Evolutionary conservation across 2,113 vertebrate species (phyloP), one percentile per base, ranked within the genome.

Genomic region (Perccottus glenii): DNA sequence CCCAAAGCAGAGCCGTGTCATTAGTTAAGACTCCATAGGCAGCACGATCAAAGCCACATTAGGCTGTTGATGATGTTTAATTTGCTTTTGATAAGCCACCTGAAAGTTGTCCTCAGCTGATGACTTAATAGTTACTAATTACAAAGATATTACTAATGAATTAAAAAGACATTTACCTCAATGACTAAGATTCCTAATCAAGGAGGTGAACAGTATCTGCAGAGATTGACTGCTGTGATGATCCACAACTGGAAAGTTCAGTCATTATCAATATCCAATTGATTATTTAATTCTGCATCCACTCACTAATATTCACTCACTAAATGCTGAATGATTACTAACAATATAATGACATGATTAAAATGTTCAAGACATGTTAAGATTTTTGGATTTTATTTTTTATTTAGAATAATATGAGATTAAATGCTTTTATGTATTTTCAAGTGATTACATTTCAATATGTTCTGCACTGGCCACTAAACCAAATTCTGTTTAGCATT

Each of bases 61-160:
- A 89, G 67, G 64, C 71, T 81, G 73, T 79, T 87, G 85, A 88
- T 87, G 83, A 87, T 76, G 77, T 76, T 84, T 91, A 87, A 91
- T 90, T 82, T 81, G 76, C 82, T 83, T 90, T 90, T 91, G 82
- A 91, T 88, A 66, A 80, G 81, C 85, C 75, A 81, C 68, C 71
- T 88, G 81, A 71, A 78, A 78, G 75, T 84, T 80, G 74, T 80
- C 65, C 76, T 64, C 64, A 3, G 57, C 73, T 38, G 49, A 75
- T 80, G 42, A 44, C 45, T 73, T 75, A 81, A 81, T 84, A 77
- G 68, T 80, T 27, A 71, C 79, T 84, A 81, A 88, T 83, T 83
- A 81, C 68, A 53, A 51, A 62, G 65, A 78, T 77, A 80, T 84
- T 73, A 76, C 74, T 75, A 72, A 86, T 75, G 58, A 72, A 85